Evolutionary conservation across 1,140 invertebrate species (phyloP).

Genomic region (Carcinoscorpius rotundicauda): DNA sequence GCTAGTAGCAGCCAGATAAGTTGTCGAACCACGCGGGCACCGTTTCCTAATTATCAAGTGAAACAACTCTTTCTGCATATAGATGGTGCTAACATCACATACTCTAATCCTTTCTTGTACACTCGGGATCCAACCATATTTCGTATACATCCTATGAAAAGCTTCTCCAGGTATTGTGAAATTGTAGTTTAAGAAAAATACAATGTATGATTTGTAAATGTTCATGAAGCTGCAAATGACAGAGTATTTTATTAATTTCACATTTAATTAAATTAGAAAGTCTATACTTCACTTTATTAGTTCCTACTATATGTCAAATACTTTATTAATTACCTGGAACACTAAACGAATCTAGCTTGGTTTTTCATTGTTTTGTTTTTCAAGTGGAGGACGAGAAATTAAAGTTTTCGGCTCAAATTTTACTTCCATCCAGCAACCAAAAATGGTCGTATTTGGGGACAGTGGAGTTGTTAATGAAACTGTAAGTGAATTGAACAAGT

Average conservation of each 20-base stretch:
- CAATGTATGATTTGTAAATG: too few species aligned
- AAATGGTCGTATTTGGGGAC: slow-evolving; percentile 59
- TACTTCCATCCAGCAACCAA: slow-evolving; percentile 77
- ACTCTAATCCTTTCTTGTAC: slow-evolving; percentile 66
- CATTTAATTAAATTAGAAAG: too few species aligned
- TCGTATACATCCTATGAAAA: slow-evolving; percentile 30
- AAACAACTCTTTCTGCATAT: slow-evolving; percentile 57
- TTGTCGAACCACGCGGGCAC: slow-evolving; percentile 65
- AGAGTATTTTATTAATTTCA: too few species aligned
- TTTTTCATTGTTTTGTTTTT: slow-evolving; percentile 25
- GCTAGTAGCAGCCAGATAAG: slow-evolving; percentile 76
- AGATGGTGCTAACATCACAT: slow-evolving; percentile 64
- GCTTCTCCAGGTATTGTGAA: slow-evolving; percentile 28
- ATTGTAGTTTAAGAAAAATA: neutral
- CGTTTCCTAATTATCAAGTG: slow-evolving; percentile 29
- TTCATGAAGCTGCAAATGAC: too few species aligned
- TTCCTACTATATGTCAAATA: too few species aligned
- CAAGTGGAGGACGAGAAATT: slow-evolving; percentile 82
- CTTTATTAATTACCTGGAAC: too few species aligned
- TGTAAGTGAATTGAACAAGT: slow-evolving; percentile 27
- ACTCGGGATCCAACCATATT: slow-evolving; percentile 78
- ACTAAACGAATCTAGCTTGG: too few species aligned
- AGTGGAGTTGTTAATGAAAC: slow-evolving; percentile 57
- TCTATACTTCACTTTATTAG: too few species aligned
- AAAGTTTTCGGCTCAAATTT: slow-evolving; percentile 85